Evolutionary conservation across 2,113 vertebrate genomes (phyloP).

Genomic region (Colaptes auratus): DNA sequence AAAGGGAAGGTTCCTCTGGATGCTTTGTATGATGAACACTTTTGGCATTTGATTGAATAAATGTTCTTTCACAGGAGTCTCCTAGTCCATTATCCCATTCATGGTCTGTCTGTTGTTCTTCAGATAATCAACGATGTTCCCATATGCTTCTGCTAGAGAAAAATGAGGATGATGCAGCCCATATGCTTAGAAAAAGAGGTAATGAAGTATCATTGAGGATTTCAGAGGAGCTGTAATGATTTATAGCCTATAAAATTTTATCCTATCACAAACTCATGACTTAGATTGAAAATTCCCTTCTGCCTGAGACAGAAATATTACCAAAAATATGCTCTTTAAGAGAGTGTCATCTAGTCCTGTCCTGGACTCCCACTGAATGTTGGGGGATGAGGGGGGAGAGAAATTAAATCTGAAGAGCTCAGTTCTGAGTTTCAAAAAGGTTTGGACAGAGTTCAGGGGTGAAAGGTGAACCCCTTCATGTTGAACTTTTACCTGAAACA

Average conservation of each 20-base stretch:
- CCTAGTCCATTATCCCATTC: not conserved
- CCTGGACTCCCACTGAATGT: not conserved
- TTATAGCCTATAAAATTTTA: not conserved
- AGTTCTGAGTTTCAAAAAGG: not conserved
- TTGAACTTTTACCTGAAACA: not conserved
- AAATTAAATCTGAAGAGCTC: not conserved
- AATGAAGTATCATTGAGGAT: not conserved
- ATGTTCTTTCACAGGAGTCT: not conserved
- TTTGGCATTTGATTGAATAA: slow-evolving; percentile 23
- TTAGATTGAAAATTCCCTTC: slow-evolving; percentile 42
- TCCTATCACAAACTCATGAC: not conserved
- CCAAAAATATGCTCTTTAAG: not conserved
- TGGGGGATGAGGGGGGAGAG: not conserved
- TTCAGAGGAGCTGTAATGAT: slow-evolving; percentile 24
- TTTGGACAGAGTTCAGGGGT: not conserved
- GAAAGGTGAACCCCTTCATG: not conserved
- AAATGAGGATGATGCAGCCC: not conserved
- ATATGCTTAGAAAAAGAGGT: not conserved
- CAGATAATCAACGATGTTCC: not conserved
- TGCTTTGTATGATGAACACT: not conserved
- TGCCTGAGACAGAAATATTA: slow-evolving; percentile 21
- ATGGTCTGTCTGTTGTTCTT: slow-evolving; percentile 10
- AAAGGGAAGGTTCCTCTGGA: not conserved
- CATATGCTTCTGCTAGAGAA: not conserved
- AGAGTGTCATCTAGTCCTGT: not conserved